Evolutionary conservation across 1,140 invertebrate species (phyloP).

Genomic region (Cydia fagiglandana): DNA sequence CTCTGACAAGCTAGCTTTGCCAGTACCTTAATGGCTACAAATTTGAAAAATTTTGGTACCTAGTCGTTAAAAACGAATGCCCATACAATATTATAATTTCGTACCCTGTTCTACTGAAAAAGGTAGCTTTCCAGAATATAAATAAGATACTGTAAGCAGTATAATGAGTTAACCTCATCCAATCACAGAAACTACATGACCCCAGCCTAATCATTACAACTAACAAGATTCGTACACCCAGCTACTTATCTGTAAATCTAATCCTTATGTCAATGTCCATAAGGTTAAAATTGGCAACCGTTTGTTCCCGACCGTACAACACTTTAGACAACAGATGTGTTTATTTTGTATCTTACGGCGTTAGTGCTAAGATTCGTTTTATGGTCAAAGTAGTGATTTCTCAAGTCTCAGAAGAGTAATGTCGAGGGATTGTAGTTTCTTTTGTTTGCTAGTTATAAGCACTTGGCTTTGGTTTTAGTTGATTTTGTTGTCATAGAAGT

Average conservation of each 20-base stretch:
- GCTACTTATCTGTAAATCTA: not conserved
- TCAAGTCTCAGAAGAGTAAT: slow-evolving; percentile 19
- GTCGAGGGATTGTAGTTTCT: not conserved
- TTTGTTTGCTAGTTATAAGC: not conserved
- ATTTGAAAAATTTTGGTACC: no score
- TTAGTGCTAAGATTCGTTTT: not conserved
- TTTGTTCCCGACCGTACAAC: not conserved
- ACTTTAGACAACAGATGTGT: not conserved
- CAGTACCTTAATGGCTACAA: no score
- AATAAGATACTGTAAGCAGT: not conserved
- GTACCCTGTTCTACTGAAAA: no score
- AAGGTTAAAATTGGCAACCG: not conserved
- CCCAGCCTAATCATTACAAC: slow-evolving; percentile 27
- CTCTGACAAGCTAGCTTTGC: no score
- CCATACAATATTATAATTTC: no score
- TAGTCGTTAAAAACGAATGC: no score
- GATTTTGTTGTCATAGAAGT: not conserved
- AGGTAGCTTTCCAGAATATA: no score
- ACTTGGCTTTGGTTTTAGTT: not conserved
- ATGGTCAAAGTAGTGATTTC: not conserved
- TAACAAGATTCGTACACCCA: slow-evolving; percentile 26
- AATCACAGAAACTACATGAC: not conserved
- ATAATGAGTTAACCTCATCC: not conserved
- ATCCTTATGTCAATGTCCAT: not conserved
- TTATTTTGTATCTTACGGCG: not conserved